Percentiles rank a stretch among this genome's conserved stretches.
phyloP scores from a whole-genome alignment of 1,140 invertebrate species.

The Cyclargus thomasi region DNA sequence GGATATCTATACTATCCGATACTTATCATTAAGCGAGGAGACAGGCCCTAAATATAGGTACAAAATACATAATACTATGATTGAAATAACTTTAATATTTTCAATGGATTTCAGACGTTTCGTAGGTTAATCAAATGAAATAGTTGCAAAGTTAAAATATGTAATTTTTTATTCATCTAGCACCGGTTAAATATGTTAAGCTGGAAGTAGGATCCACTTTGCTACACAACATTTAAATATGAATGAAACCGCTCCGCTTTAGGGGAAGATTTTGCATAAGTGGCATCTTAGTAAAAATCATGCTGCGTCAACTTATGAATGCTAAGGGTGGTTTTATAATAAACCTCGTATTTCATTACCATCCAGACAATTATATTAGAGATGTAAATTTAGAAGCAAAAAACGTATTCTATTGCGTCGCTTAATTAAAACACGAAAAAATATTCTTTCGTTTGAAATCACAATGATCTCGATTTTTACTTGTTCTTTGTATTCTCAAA shows the following conservation, averaged over 20 bases:
- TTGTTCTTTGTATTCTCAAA: no score
- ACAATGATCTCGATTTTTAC: neutral
- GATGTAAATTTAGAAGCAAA: neutral
- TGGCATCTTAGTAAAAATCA: slow-evolving; percentile 1
- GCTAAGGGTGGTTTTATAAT: neutral
- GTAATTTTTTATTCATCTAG: neutral
- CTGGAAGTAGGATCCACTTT: slow-evolving; percentile 2
- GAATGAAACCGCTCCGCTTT: slow-evolving; percentile 7
- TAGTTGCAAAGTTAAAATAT: neutral
- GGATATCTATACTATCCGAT: no score
- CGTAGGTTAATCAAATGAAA: neutral
- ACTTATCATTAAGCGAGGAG: no score
- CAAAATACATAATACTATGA: no score
- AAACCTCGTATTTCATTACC: neutral
- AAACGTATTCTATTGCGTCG: neutral
- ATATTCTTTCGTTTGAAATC: neutral
- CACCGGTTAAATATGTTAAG: neutral
- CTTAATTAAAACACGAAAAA: neutral
- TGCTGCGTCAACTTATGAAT: neutral
- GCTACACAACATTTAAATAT: slow-evolving; percentile 14
- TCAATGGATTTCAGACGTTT: neutral
- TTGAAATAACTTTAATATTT: no score
- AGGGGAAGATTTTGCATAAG: slow-evolving; percentile 8
- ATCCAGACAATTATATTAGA: neutral
- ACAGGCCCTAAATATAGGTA: no score